Evolutionary conservation across 2,113 vertebrate species (phyloP), one percentile per base, ranked within the genome.

Genomic region (Colius striatus): DNA sequence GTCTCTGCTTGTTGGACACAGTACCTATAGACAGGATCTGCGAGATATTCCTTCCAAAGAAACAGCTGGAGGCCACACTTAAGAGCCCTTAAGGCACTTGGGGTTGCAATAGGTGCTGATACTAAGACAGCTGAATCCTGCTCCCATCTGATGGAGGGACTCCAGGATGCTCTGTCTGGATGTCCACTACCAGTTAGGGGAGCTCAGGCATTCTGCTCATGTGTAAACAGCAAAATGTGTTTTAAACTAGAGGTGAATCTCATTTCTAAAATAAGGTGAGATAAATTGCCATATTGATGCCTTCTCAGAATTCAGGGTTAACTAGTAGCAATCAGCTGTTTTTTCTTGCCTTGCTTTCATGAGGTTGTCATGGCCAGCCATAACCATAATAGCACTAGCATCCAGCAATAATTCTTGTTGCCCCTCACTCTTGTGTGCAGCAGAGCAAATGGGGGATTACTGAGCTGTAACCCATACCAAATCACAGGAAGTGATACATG

Each of bases 381-480:
- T 7, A 68, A 9, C 27, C 0, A 0, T 16, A 29, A 15, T 13
- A 60, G 25, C 0, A 0, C 17, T 30, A 57, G 21, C 61, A 68
- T 30, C 15, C 0, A 3, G 18, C 2, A 1, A 16, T 38, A n/a
- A 48, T 30, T 8, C 3, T 84, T 74, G 11, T 32, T 65, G 22
- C 11, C 19, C 21, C 45, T 82, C 21, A 3, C 20, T 60, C 23
- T 82, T 18, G 4, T 60, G 11, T 51, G 43, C 48, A 77, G 25
- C 27, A 87, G 8, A 72, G 48, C 17, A 80, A 91, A 27, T 0
- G 29, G 55, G 17, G 15, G 16, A 2, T 66, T 72, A 62, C 47
- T 67, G 30, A 47, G n/a, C 43, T 58, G 20, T 58, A 58, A 62
- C 6, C 29, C 27, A 12, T 51, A 32, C 6, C 5, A 43, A 91